Evolutionary conservation across 2,888 invertebrate genomes (phyloP).

Genomic region (Dysmachus trigonus): DNA sequence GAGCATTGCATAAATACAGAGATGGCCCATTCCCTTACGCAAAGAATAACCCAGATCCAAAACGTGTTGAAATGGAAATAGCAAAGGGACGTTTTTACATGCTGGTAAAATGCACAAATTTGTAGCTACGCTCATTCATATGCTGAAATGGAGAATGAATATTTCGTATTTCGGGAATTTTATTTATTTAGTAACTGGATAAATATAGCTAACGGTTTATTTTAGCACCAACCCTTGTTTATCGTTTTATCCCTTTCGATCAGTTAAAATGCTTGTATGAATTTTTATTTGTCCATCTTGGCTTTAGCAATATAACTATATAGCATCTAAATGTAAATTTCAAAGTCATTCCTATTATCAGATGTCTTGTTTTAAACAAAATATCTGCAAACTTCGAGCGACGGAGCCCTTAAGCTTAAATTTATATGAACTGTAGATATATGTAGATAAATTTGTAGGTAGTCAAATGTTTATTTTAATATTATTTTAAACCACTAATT

Average conservation of each 20-base stretch:
- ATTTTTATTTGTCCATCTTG: background rate
- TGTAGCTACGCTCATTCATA: constrained; percentile 8
- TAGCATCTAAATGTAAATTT: background rate
- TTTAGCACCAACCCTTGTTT: background rate
- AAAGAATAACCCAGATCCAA: constrained; percentile 21
- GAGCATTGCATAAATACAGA: background rate
- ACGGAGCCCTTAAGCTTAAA: background rate
- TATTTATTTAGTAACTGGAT: background rate
- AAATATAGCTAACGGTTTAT: background rate
- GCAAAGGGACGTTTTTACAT: constrained; percentile 31
- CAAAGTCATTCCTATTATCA: background rate
- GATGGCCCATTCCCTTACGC: background rate
- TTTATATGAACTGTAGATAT: background rate
- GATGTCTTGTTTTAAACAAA: background rate
- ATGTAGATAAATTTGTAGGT: background rate
- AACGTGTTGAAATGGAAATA: constrained; percentile 24
- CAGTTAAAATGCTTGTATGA: background rate
- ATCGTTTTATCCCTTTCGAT: background rate
- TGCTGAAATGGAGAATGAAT: background rate
- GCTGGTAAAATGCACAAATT: constrained; percentile 22
- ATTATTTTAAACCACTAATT: too few relatives aligned
- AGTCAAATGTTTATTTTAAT: too few relatives aligned
- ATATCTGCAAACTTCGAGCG: background rate
- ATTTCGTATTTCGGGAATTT: constrained; percentile 1
- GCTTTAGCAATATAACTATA: background rate